Evolutionary conservation across 2,113 vertebrate species (phyloP).

Genomic region (Shinisaurus crocodilurus): DNA sequence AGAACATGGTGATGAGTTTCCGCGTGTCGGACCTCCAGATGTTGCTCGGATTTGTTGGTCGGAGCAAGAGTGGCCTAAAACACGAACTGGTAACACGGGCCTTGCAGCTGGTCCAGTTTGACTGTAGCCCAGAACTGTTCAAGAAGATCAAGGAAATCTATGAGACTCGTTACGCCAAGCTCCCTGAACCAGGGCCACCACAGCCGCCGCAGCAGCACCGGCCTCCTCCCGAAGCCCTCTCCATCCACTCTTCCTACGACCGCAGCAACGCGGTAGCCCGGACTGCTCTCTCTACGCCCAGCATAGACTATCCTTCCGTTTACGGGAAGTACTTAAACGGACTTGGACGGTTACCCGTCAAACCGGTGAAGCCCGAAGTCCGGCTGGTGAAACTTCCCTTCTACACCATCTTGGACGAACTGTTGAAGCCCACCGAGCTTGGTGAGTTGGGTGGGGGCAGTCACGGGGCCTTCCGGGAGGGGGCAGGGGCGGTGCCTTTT

Average conservation of each 20-base stretch:
- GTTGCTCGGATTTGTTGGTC: slow-evolving; percentile 95
- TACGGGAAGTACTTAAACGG: slow-evolving; percentile 96
- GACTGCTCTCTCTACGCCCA: slow-evolving; percentile 72
- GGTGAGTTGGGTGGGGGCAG: slow-evolving; percentile 76
- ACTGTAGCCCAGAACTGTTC: slow-evolving; percentile 96
- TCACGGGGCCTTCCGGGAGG: too few relatives aligned
- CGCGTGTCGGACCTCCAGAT: slow-evolving; percentile 99
- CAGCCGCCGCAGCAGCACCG: slow-evolving; percentile 71
- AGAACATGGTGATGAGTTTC: slow-evolving; percentile 99
- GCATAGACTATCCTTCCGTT: slow-evolving; percentile 80
- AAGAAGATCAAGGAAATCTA: slow-evolving; percentile 98
- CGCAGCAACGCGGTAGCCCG: slow-evolving; percentile 69
- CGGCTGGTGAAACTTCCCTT: slow-evolving; percentile 94
- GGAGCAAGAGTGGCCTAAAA: slow-evolving; percentile 98
- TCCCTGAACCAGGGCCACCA: slow-evolving; percentile 72
- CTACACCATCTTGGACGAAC: slow-evolving; percentile 93
- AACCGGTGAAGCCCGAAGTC: slow-evolving; percentile 84
- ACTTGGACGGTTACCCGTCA: slow-evolving; percentile 86
- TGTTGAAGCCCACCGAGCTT: slow-evolving; percentile 93
- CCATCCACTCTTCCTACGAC: slow-evolving; percentile 81
- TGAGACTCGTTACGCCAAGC: slow-evolving; percentile 93
- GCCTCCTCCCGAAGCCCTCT: slow-evolving; percentile 79
- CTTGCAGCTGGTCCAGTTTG: slow-evolving; percentile 93
- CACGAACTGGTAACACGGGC: slow-evolving; percentile 97
- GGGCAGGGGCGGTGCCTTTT: too few relatives aligned